phyloP scores from a whole-genome alignment of 2,113 vertebrate species.

The Natator depressus region DNA sequence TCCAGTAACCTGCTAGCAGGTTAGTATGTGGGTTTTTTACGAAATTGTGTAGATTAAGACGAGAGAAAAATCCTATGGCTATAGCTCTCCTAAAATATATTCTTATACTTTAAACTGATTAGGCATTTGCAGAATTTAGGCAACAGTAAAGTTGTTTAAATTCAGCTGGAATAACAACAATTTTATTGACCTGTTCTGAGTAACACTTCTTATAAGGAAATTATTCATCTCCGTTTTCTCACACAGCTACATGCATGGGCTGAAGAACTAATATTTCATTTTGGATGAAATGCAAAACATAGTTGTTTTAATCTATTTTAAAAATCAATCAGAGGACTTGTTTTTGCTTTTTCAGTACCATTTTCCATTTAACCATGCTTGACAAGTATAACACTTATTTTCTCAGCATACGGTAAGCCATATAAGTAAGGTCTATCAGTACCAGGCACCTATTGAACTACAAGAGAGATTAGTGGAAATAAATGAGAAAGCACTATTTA shows the following conservation, averaged over 20 bases:
- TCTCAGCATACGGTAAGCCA: background rate
- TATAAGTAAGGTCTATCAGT: background rate
- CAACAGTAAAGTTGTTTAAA: conserved; percentile 54
- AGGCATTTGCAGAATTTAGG: conserved; percentile 17
- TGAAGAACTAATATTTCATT: conserved; percentile 4
- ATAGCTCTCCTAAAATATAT: background rate
- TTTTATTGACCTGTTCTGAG: conserved; percentile 55
- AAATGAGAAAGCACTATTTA: background rate
- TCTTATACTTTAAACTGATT: conserved; percentile 27
- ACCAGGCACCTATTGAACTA: background rate
- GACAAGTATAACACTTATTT: background rate
- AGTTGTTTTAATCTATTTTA: background rate
- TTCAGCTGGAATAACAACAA: conserved; percentile 59
- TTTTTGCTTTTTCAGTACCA: background rate
- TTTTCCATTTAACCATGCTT: conserved; percentile 4
- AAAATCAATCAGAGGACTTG: background rate
- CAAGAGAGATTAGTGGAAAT: background rate
- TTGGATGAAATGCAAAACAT: background rate
- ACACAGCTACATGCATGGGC: background rate
- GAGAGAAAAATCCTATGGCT: background rate
- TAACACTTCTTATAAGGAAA: conserved; percentile 54
- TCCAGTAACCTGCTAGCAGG: background rate
- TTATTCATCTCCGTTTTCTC: conserved; percentile 53
- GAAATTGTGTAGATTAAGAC: conserved; percentile 7
- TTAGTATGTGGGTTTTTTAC: background rate